Evolutionary conservation across 2,888 invertebrate species (phyloP).

Genomic region (Metopia argyrocephala): DNA sequence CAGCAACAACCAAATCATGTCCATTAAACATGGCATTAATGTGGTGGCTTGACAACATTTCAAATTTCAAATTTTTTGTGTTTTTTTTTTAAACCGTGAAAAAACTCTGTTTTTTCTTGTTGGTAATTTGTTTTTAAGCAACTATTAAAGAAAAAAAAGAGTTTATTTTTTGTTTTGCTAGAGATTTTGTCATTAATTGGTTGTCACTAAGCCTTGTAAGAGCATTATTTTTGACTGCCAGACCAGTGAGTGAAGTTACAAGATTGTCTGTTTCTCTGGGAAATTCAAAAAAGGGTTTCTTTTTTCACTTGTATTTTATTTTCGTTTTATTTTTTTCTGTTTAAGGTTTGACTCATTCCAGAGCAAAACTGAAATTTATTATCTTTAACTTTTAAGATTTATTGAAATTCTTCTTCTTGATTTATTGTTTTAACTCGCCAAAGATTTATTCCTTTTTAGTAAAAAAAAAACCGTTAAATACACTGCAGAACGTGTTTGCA

Average conservation of each 20-base stretch:
- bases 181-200: conserved; percentile 38
- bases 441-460: no score
- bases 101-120: background rate
- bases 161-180: conserved; percentile 3
- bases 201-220: conserved; percentile 34
- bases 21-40: conserved; percentile 47
- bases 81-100: background rate
- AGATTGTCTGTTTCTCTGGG: background rate
- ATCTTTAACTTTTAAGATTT: no score
- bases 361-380: no score
- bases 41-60: conserved; percentile 58
- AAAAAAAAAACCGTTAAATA: no score
- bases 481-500: no score
- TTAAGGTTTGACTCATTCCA: no score
- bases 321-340: no score
- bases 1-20: background rate
- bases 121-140: conserved; percentile 50
- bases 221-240: background rate
- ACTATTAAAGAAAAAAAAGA: background rate
- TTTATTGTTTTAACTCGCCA: no score
- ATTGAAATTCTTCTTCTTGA: no score
- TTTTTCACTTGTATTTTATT: no score
- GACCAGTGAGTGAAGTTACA: background rate
- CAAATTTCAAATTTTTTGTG: conserved; percentile 3
- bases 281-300: no score